A percentile compares a stretch with the other conserved stretches of the same genome.
These are phyloP conservation scores for Paguma larvata DNA, from an alignment of 2,797 vertebrate genomes.

Conservation along the genomic window DNA sequence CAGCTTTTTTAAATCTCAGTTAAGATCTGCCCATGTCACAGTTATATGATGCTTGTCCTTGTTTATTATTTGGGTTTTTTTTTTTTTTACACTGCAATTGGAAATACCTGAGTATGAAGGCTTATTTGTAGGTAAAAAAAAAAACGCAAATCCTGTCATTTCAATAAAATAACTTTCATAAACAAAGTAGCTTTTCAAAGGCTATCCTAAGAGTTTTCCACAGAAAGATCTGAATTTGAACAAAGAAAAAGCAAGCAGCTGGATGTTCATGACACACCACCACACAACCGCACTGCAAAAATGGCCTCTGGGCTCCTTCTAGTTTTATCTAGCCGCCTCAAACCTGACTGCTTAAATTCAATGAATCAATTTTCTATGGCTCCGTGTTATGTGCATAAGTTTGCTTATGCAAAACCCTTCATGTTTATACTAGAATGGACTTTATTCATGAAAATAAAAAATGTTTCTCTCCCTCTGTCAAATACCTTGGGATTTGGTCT, in stretches of 20 bases:
- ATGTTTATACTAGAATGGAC: not conserved
- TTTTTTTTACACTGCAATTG: conserved; percentile 41
- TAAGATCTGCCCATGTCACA: not conserved
- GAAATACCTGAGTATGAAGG: not conserved
- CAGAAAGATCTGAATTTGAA: conserved; percentile 49
- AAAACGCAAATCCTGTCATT: conserved; percentile 38
- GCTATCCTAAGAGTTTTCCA: conserved; percentile 19
- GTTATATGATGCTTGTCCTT: not conserved
- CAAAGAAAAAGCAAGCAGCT: not conserved
- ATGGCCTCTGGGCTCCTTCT: not conserved
- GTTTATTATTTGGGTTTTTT: conserved; percentile 25
- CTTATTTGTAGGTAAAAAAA: conserved; percentile 29
- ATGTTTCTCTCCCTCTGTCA: not conserved
- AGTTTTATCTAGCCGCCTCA: not conserved
- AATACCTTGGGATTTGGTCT: not conserved
- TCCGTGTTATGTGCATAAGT: not conserved
- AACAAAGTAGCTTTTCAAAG: conserved; percentile 46
- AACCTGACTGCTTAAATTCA: not conserved
- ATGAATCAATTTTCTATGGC: not conserved
- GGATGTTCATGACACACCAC: not conserved
- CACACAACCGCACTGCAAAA: not conserved
- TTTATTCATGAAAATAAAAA: conserved; percentile 62
- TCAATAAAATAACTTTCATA: conserved; percentile 47
- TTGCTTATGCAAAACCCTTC: conserved; percentile 37
- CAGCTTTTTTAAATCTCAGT: conserved; percentile 55